Percentiles rank a stretch among this genome's conserved stretches.
These are phyloP conservation scores for Chironomus tentans DNA, from an alignment of 2,888 invertebrate species.

Conservation along the genomic window DNA sequence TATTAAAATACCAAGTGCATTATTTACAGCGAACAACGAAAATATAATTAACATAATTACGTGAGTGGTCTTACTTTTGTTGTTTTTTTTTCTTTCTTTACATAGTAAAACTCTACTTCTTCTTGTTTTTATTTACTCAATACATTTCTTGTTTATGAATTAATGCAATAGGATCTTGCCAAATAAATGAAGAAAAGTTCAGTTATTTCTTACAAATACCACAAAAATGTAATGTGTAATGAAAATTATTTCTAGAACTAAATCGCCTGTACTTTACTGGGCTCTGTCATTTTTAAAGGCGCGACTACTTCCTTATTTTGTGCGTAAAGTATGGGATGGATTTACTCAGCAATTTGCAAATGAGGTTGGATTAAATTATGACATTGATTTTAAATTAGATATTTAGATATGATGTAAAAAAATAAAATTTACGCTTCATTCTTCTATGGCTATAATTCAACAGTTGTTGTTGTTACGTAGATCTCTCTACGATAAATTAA, in stretches of 20 bases:
- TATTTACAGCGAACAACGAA: background rate
- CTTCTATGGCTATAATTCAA: too few relatives aligned
- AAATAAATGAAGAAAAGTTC: slow-evolving; percentile 7
- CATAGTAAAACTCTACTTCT: background rate
- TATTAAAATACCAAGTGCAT: background rate
- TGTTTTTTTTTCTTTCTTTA: background rate
- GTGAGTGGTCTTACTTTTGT: background rate
- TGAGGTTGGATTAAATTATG: too few relatives aligned
- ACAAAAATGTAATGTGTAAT: background rate
- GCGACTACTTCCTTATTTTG: too few relatives aligned
- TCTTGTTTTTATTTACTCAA: background rate
- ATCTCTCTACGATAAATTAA: too few relatives aligned
- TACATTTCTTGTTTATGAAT: background rate
- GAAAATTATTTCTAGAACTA: background rate
- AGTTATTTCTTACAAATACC: background rate
- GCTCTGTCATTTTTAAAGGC: too few relatives aligned
- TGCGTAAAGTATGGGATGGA: too few relatives aligned
- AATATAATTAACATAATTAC: slow-evolving; percentile 24
- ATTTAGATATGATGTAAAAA: too few relatives aligned
- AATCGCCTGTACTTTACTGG: too few relatives aligned
- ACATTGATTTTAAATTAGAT: too few relatives aligned
- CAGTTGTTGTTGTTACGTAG: too few relatives aligned
- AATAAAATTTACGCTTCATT: too few relatives aligned
- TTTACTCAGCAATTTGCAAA: too few relatives aligned
- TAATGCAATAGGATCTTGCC: slow-evolving; percentile 18